Evolutionary conservation across 2,797 vertebrate species (phyloP), one percentile per base, ranked within the genome.

Genomic region (Sebastes oblongus): DNA sequence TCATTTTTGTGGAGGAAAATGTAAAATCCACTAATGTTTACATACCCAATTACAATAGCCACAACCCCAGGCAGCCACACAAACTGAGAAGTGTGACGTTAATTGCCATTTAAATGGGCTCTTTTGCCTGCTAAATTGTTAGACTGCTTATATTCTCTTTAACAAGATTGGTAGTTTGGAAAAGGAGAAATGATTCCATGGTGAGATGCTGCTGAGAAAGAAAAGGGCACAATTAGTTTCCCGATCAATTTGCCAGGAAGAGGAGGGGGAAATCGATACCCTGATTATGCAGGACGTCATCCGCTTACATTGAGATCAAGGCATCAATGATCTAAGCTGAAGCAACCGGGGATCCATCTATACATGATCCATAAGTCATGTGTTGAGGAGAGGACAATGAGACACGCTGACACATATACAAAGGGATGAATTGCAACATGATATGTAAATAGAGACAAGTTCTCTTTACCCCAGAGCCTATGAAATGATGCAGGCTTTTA

Each of bases 171-270:
- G 84, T 89, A 83, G 74, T 81, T 90, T 78, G 60, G 81, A 75
- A 81, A 86, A 83, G 80, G 78, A 83, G 82, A 84, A 82, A 87
- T 77, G 78, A 89, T 82, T 90, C 77, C 30, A 25, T 13, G 30
- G 82, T 73, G 75, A 84, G 79, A 86, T 56, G 82, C 72, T 80
- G 83, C 87, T 32, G 65, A 84, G 80, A 87, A 66, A 85, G 87
- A 90, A 91, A 93, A 94, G 93, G 92, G 80, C 92, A 93, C 92
- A 89, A 95, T 95, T 94, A 93, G 91, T 92, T 89, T 84, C 65
- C 72, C 70, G 78, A 94, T 95, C 94, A 94, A 94, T 94, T 89
- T 86, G 76, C 82, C 64, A 73, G 77, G 84, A 83, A 84, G 84
- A 82, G 61, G 82, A 74, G 70, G 66, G n/a, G 60, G 72, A 77